phyloP scores from a whole-genome alignment of 2,113 vertebrate species.

The Phyllostomus discolor region DNA sequence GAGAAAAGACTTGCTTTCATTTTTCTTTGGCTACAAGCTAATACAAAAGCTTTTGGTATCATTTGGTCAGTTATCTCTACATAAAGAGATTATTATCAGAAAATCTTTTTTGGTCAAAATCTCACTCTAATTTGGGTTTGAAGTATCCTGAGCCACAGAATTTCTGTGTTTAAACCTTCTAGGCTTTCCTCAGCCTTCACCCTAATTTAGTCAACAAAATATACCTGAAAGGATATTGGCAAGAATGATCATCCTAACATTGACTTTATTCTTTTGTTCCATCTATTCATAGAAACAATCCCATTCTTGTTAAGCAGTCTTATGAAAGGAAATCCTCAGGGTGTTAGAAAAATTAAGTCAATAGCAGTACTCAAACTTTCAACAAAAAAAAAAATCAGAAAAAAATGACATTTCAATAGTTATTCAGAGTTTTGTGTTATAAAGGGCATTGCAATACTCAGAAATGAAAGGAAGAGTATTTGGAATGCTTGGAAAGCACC shows the following conservation, averaged over 20 bases:
- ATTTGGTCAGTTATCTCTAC: background rate
- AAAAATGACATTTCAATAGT: slow-evolving; percentile 29
- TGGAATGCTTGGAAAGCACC: background rate
- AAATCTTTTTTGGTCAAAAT: slow-evolving; percentile 34
- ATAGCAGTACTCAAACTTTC: slow-evolving; percentile 7
- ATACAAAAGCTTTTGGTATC: background rate
- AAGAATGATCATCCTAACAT: background rate
- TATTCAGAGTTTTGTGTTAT: slow-evolving; percentile 37
- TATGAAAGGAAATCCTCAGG: slow-evolving; percentile 15
- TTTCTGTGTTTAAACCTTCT: background rate
- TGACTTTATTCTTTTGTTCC: slow-evolving; percentile 25
- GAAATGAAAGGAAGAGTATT: slow-evolving; percentile 8
- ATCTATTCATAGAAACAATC: slow-evolving; percentile 31
- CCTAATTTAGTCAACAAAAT: slow-evolving; percentile 18
- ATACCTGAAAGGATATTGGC: slow-evolving; percentile 34
- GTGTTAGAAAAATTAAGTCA: background rate
- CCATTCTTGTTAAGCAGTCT: slow-evolving; percentile 3
- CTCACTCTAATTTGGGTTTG: background rate
- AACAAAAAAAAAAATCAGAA: background rate
- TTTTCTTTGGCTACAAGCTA: background rate
- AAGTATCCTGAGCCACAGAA: background rate
- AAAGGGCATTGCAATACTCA: slow-evolving; percentile 9
- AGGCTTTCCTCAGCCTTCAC: background rate
- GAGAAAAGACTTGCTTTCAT: background rate
- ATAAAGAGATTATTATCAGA: background rate